Conservation (phyloP, 2,797 vertebrate species). For the Sebastes itinus region DNA sequence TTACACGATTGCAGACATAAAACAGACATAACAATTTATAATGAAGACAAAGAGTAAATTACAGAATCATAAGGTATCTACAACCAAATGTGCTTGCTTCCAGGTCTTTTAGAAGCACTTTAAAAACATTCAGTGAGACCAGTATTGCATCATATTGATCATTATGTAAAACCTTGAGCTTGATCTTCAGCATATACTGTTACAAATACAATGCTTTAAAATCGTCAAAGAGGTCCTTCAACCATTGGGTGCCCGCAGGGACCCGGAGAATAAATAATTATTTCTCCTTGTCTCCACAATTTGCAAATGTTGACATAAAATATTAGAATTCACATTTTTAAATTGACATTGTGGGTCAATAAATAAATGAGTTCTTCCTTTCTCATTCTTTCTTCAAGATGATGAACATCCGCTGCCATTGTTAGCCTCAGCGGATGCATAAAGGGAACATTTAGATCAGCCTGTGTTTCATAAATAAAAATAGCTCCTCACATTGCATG, state of each 20-base stretch:
- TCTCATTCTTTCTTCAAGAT: neutral
- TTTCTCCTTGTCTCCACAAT: neutral
- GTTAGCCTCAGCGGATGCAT: neutral
- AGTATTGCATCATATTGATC: too few species aligned
- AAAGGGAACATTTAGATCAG: slow-evolving; percentile 1
- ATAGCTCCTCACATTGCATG: neutral
- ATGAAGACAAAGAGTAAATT: too few species aligned
- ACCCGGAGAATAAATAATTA: neutral
- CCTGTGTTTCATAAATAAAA: slow-evolving; percentile 8
- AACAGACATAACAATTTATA: too few species aligned
- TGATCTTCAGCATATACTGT: neutral
- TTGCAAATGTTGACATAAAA: neutral
- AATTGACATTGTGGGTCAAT: neutral
- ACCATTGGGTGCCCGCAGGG: neutral
- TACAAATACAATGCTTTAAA: neutral
- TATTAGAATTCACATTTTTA: neutral
- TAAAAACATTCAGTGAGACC: too few species aligned
- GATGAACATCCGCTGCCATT: neutral
- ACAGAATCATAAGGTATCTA: too few species aligned
- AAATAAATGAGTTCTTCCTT: neutral
- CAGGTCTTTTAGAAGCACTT: too few species aligned
- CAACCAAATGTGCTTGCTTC: too few species aligned
- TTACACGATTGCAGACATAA: too few species aligned
- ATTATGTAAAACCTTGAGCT: too few species aligned
- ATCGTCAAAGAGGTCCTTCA: neutral